phyloP scores from a whole-genome alignment of 2,797 vertebrate genomes.

The Chelon labrosus region DNA sequence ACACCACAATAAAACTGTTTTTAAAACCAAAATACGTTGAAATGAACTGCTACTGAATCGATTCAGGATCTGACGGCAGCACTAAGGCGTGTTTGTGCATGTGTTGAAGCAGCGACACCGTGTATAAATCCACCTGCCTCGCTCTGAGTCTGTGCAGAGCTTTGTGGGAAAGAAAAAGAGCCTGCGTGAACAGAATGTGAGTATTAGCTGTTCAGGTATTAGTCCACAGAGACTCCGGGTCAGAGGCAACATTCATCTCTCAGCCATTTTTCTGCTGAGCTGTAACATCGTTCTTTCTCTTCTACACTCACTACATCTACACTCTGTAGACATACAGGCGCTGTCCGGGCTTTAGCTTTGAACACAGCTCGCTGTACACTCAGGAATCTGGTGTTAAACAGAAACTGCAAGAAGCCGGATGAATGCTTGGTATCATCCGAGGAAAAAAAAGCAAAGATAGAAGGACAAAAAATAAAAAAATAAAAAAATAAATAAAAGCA shows the following conservation, averaged over 20 bases:
- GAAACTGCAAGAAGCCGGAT: conserved; percentile 14
- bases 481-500: not conserved
- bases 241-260: conserved; percentile 61
- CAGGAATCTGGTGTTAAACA: conserved; percentile 36
- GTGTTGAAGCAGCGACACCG: too few species aligned
- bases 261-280: conserved; percentile 73
- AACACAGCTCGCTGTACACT: conserved; percentile 26
- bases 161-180: conserved; percentile 20
- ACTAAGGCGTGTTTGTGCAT: too few species aligned
- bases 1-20: too few species aligned
- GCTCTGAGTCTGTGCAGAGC: not conserved
- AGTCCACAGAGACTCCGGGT: conserved; percentile 57
- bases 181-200: conserved; percentile 39
- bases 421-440: conserved; percentile 26
- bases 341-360: conserved; percentile 15
- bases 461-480: too few species aligned
- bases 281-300: conserved; percentile 25
- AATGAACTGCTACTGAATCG: too few species aligned
- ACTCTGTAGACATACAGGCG: conserved; percentile 12
- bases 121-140: too few species aligned
- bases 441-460: not conserved
- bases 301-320: not conserved
- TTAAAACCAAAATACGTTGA: too few species aligned
- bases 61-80: too few species aligned
- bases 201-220: conserved; percentile 40